Evolutionary conservation across 2,888 invertebrate genomes (phyloP), one percentile per base, ranked within the genome.

Genomic region (Carterocephalus palaemon): DNA sequence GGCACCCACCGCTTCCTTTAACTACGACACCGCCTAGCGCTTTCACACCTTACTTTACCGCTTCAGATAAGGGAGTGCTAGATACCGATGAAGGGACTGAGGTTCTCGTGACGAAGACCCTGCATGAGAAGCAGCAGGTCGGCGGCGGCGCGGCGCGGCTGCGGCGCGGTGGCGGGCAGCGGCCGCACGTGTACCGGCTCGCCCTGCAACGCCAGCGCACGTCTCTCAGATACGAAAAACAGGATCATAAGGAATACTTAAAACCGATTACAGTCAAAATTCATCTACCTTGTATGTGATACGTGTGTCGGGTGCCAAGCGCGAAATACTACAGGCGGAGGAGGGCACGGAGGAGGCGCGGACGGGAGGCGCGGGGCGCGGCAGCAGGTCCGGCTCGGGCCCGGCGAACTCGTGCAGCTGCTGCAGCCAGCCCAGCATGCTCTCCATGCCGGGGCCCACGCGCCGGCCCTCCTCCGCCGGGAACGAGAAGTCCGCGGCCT

Each of bases 181-280:
- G 93, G 92, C 74, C 95, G 95, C 66, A 97, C 88, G 70, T 95
- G 95, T 10, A 97, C 96, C 51, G 96, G 88, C 68, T 97, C 97
- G 1, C 97, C 97, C 95, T 95, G 87, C 17, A 77, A 37, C 15
- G 19, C 6, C 7, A 19, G n/a, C 10, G 5, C 10, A 16, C 15
- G 15, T 15, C 7, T 13, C 5, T 16, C 5, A 10, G 7, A 20
- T n/a, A 7, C n/a, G n/a, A 12, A 4, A 4, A 13, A 4, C 7
- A 15, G 4, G 13, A 1, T 12, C 10, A 12, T 4, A 17, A 9
- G 17, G 2, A 24, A 8, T 15, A 6, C 12, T 4, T 8, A 15
- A 10, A 23, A 13, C 16, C 19, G 23, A 5, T 7, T n/a, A 4
- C 10, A 2, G 7, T 7, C 3, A 3, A 19, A 2, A 0, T n/a